A percentile compares a stretch with the other conserved stretches of the same genome.
These are phyloP conservation scores for Drosophila rufa DNA, from an alignment of 1,140 invertebrate genomes.

Conservation along the genomic window DNA sequence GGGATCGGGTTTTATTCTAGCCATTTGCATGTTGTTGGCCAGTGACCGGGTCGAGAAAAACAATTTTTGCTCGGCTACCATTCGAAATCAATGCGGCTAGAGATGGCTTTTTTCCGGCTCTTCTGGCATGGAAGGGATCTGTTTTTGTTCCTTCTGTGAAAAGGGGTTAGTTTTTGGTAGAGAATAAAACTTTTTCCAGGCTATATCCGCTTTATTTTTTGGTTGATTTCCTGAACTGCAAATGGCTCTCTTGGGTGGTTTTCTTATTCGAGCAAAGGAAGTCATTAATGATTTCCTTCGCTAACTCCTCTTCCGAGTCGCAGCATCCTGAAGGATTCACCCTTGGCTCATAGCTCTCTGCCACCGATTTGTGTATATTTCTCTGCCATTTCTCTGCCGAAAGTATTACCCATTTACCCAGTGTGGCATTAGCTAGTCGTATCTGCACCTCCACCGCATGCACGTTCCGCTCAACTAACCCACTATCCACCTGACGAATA, in stretches of 20 bases:
- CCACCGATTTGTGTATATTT: constrained; percentile 3
- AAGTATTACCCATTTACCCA: constrained; percentile 25
- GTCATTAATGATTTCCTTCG: constrained; percentile 42
- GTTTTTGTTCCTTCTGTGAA: not conserved
- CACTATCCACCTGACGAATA: constrained; percentile 25
- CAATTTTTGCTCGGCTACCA: constrained; percentile 18
- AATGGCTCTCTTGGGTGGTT: constrained; percentile 14
- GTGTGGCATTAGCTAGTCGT: constrained; percentile 40
- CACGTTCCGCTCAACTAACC: constrained; percentile 49
- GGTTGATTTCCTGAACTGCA: constrained; percentile 22
- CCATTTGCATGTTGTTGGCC: constrained; percentile 59
- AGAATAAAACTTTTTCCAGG: constrained; percentile 23
- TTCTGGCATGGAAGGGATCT: constrained; percentile 16
- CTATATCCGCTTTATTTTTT: constrained; percentile 33
- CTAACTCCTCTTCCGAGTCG: constrained; percentile 18
- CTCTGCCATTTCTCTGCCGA: not conserved
- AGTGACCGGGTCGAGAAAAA: constrained; percentile 32
- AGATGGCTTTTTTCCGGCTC: constrained; percentile 47
- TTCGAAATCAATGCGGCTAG: constrained; percentile 49
- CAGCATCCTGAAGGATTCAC: not conserved
- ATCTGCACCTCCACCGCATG: constrained; percentile 60
- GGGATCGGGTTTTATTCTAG: not conserved
- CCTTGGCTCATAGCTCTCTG: not conserved
- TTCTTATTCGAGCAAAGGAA: constrained; percentile 15
- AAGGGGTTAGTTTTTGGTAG: constrained; percentile 16